phyloP scores from a whole-genome alignment of 1,140 invertebrate genomes.

The Heliconius eleuchia region DNA sequence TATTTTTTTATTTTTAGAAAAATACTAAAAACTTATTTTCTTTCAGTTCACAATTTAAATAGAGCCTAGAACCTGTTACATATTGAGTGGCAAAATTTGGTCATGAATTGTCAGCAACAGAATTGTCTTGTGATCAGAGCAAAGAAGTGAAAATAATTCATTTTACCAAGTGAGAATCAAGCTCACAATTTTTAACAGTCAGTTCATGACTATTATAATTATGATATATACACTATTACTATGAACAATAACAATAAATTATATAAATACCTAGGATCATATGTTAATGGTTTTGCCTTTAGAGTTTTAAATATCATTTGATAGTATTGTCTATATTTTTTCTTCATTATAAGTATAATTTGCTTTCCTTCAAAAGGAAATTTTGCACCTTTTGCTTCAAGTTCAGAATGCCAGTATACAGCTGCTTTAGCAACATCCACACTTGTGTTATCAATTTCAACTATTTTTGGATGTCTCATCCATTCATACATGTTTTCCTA shows the following conservation, averaged over 20 bases:
- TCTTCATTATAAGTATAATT: slow-evolving; percentile 76
- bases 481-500: slow-evolving; percentile 77
- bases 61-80: too few species aligned
- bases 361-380: slow-evolving; percentile 75
- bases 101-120: too few species aligned
- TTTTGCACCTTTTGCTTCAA: slow-evolving; percentile 52
- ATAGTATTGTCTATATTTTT: slow-evolving; percentile 75
- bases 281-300: slow-evolving; percentile 73
- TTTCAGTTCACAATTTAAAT: too few species aligned
- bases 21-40: too few species aligned
- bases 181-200: too few species aligned
- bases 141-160: too few species aligned
- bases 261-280: slow-evolving; percentile 65
- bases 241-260: slow-evolving; percentile 13
- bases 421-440: slow-evolving; percentile 71
- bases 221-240: background rate
- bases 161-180: too few species aligned
- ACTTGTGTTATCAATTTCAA: slow-evolving; percentile 72
- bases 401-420: slow-evolving; percentile 67
- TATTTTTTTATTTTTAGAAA: too few species aligned
- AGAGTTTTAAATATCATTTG: slow-evolving; percentile 75
- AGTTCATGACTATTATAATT: too few species aligned
- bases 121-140: too few species aligned
- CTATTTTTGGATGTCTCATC: slow-evolving; percentile 73
- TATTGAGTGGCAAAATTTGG: too few species aligned